phyloP scores from a whole-genome alignment of 2,797 vertebrate genomes.

The Nyctalus aviator region DNA sequence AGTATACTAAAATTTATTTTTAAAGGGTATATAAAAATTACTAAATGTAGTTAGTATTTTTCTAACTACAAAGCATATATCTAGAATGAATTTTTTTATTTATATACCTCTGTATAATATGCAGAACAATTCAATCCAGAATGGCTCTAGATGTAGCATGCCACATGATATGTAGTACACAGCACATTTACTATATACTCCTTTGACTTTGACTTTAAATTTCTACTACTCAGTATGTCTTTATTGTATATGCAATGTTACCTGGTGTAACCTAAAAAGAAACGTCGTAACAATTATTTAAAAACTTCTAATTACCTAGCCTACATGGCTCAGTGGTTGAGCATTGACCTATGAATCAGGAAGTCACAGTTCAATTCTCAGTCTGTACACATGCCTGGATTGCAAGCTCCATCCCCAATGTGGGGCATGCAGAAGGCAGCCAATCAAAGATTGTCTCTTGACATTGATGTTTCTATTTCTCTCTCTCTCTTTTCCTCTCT shows the following conservation, averaged over 20 bases:
- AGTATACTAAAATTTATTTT: neutral
- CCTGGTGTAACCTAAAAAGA: neutral
- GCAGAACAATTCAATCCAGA: neutral
- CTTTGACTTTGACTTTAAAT: neutral
- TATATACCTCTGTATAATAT: neutral
- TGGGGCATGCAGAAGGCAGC: too few species aligned
- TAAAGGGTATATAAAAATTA: neutral
- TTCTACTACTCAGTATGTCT: neutral
- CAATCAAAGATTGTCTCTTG: too few species aligned
- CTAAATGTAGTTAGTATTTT: neutral
- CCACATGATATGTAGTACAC: neutral
- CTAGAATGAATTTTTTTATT: neutral
- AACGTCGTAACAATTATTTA: neutral
- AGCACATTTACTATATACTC: neutral
- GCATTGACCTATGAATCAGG: too few species aligned
- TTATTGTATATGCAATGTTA: neutral
- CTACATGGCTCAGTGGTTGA: too few species aligned
- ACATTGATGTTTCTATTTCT: too few species aligned
- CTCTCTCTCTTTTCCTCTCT: too few species aligned
- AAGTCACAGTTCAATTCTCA: too few species aligned
- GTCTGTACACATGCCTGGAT: too few species aligned
- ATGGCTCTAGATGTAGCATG: neutral
- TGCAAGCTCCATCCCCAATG: too few species aligned
- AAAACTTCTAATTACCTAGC: too few species aligned
- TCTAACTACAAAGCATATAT: neutral